Percentiles rank a stretch among this genome's conserved stretches.
These are phyloP conservation scores for Semaprochilodus insignis DNA, from an alignment of 2,797 vertebrate species.

Conservation along the genomic window DNA sequence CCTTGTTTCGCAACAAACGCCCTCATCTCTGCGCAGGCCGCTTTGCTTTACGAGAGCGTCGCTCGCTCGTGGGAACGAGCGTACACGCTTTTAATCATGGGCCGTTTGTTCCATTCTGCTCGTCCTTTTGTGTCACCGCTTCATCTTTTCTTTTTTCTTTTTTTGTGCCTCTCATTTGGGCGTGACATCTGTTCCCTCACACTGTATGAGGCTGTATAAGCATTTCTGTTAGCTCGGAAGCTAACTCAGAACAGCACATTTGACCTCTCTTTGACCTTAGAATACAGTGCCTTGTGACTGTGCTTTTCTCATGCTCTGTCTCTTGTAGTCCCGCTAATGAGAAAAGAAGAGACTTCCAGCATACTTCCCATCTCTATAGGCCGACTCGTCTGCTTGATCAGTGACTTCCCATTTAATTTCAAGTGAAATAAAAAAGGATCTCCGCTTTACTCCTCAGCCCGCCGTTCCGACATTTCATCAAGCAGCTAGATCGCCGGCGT, in stretches of 20 bases:
- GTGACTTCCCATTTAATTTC: conserved; percentile 14
- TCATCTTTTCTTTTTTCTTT: not conserved
- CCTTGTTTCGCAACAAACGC: conserved; percentile 82
- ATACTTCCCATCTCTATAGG: not conserved
- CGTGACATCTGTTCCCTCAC: conserved; percentile 34
- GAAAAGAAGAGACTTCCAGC: not conserved
- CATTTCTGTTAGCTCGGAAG: conserved; percentile 11
- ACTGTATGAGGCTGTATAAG: conserved; percentile 7
- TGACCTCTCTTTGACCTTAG: conserved; percentile 36
- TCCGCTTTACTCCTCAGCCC: conserved; percentile 1
- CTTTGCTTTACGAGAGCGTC: conserved; percentile 46
- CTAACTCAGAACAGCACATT: not conserved
- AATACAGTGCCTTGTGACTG: not conserved
- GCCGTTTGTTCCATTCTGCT: conserved; percentile 32
- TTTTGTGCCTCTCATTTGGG: conserved; percentile 33
- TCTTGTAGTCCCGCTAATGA: conserved; percentile 28
- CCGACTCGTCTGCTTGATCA: conserved; percentile 10
- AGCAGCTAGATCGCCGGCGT: conserved; percentile 39
- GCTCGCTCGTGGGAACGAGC: conserved; percentile 28
- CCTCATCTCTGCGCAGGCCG: conserved; percentile 73
- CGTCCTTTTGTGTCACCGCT: conserved; percentile 42
- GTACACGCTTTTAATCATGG: conserved; percentile 33
- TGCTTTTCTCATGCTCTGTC: not conserved
- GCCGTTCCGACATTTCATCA: conserved; percentile 35
- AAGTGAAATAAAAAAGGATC: conserved; percentile 33